phyloP scores from a whole-genome alignment of 1,140 invertebrate species.

The Trichonephila clavata region DNA sequence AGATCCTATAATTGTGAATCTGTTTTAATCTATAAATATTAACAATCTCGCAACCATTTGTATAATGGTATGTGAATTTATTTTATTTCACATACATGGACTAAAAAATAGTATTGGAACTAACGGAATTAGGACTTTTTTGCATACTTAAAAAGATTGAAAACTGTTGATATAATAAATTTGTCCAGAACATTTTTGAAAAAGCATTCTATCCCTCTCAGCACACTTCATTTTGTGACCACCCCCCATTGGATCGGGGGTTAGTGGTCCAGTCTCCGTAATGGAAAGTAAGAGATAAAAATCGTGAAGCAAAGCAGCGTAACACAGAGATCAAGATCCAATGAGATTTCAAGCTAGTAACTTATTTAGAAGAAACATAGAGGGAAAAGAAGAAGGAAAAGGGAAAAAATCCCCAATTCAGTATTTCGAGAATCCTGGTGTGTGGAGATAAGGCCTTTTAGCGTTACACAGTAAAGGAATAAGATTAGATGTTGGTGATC shows the following conservation, averaged over 20 bases:
- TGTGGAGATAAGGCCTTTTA: slow-evolving; percentile 46
- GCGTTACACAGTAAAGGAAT: background rate
- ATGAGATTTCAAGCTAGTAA: slow-evolving; percentile 60
- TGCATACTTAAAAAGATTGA: too few relatives aligned
- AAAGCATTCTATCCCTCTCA: too few relatives aligned
- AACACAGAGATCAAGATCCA: slow-evolving; percentile 65
- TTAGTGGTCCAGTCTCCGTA: slow-evolving; percentile 41
- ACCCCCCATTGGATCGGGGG: background rate
- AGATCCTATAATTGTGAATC: too few relatives aligned
- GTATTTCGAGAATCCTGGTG: slow-evolving; percentile 21
- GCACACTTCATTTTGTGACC: background rate
- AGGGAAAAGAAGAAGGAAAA: too few relatives aligned
- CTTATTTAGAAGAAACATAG: slow-evolving; percentile 56
- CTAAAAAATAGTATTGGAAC: too few relatives aligned
- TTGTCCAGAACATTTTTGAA: too few relatives aligned
- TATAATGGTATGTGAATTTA: too few relatives aligned
- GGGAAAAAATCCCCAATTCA: background rate
- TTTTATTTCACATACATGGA: too few relatives aligned
- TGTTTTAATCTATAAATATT: too few relatives aligned
- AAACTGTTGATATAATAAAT: too few relatives aligned
- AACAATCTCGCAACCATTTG: too few relatives aligned
- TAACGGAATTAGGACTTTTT: too few relatives aligned
- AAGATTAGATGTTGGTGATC: slow-evolving; percentile 42
- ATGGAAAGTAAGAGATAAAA: slow-evolving; percentile 69
- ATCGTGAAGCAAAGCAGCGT: slow-evolving; percentile 43